Conservation (phyloP, 2,113 vertebrate genomes). For the Microtus pennsylvanicus region DNA sequence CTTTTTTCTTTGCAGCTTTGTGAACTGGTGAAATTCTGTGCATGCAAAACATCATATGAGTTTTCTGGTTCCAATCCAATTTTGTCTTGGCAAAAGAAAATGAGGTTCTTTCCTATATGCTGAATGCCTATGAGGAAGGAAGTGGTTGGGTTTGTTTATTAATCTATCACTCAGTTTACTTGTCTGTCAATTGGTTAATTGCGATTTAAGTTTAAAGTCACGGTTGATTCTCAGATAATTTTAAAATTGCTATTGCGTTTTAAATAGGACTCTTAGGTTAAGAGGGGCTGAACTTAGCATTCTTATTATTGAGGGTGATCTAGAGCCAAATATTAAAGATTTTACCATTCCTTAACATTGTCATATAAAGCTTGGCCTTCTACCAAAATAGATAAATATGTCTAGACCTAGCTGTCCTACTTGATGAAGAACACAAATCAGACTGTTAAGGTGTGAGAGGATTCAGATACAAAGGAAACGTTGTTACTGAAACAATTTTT, state of each 20-base stretch:
- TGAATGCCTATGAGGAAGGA: conserved; percentile 48
- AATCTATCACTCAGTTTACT: conserved; percentile 37
- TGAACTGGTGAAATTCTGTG: conserved; percentile 53
- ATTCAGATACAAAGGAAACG: not conserved
- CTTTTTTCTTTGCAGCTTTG: conserved; percentile 30
- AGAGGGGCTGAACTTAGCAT: not conserved
- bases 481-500: conserved; percentile 9
- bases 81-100: conserved; percentile 66
- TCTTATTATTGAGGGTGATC: not conserved
- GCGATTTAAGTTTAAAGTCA: conserved; percentile 39
- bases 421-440: not conserved
- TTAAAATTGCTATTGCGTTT: not conserved
- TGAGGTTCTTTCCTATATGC: conserved; percentile 50
- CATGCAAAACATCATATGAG: conserved; percentile 66
- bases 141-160: conserved; percentile 33
- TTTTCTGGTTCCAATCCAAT: conserved; percentile 62
- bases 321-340: conserved; percentile 18
- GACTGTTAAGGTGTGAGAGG: not conserved
- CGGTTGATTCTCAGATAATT: conserved; percentile 36
- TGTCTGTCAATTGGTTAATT: conserved; percentile 25
- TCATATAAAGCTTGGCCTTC: conserved; percentile 40
- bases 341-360: conserved; percentile 13
- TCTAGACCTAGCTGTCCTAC: conserved; percentile 13
- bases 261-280: conserved; percentile 3
- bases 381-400: conserved; percentile 7